Base-by-base conservation (phyloP, 2,113 vertebrate species). In the Sterrhoptilus dennistouni region DNA sequence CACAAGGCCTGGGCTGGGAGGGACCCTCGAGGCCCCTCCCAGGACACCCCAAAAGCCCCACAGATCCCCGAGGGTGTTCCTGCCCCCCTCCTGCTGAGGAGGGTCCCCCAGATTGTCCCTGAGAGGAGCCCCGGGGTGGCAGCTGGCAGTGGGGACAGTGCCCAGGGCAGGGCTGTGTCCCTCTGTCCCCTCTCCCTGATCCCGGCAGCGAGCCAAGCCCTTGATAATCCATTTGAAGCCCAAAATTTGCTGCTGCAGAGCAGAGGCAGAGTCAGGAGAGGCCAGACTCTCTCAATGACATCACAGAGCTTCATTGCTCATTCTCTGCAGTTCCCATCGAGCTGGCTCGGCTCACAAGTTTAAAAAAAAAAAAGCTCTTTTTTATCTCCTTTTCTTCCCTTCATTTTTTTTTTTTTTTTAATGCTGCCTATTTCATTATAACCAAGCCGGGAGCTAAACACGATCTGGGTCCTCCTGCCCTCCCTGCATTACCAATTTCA, bases 101-200 rank as follows among this genome's bases (percentile, higher is more conserved):
- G 53, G 28, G 4, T 16, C 63, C 57, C 61, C n/a, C 59, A 3
- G 0, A 7, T 2, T 27, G 25, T 33, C n/a, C 11, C 49, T 4
- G 5, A 0, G 8, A 3, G 23, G 8, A 3, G 23, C 31, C 2
- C 27, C 2, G 13, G 15, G 11, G 1, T 19, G 6, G 19, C n/a
- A 3, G 8, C 31, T 8, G 5, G 24, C 19, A 24, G 61, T 0
- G 24, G 8, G 59, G 65, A 59, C 47, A 27, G 74, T 5, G 4
- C 33, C 2, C 1, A 4, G 71, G 44, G 44, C 54, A 22, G 80
- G 36, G 38, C 6, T 1, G 13, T 54, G 2, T 45, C 50, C 68
- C 52, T 38, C 13, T 3, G 11, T 18, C 45, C 28, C 3, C 13
- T 19, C 56, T 31, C 47, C 3, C 9, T 22, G 36, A 65, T 28